These are phyloP conservation scores for Amia ocellicauda DNA, from an alignment of 2,113 vertebrate genomes.

Conservation along the genomic window DNA sequence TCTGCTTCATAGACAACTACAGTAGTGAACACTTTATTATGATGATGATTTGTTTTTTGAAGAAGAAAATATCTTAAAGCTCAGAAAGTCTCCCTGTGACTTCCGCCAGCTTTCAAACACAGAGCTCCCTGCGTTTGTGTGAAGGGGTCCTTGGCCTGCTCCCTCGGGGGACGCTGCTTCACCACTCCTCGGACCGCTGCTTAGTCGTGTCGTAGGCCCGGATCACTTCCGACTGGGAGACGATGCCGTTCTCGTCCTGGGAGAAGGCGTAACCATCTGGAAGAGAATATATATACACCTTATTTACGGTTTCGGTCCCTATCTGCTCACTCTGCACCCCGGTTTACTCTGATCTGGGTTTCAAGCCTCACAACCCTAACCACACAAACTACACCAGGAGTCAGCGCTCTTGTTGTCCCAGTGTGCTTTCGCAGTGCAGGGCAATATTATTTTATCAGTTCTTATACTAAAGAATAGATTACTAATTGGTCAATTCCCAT, in stretches of 20 bases:
- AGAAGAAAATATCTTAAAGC: slow-evolving; percentile 22
- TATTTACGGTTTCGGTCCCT: too few species aligned
- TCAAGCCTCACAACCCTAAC: too few species aligned
- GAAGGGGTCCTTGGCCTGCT: background rate
- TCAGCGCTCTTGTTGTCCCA: too few species aligned
- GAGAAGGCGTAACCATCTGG: slow-evolving; percentile 97
- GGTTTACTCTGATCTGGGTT: too few species aligned
- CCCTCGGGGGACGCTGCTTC: slow-evolving; percentile 48
- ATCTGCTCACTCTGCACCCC: too few species aligned
- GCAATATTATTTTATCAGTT: too few species aligned
- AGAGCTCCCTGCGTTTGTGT: background rate
- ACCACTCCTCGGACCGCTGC: slow-evolving; percentile 88
- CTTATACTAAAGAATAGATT: too few species aligned
- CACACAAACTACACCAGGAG: too few species aligned
- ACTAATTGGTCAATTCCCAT: too few species aligned
- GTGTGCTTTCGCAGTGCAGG: too few species aligned
- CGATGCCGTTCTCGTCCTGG: slow-evolving; percentile 96
- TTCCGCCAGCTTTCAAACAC: slow-evolving; percentile 37
- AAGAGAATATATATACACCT: too few species aligned
- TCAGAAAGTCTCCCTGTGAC: slow-evolving; percentile 29
- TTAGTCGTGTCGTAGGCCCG: slow-evolving; percentile 97
- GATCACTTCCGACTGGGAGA: slow-evolving; percentile 97
- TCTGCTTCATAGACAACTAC: slow-evolving; percentile 64
- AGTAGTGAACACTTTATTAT: slow-evolving; percentile 43
- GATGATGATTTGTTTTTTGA: background rate